A percentile compares a stretch with the other conserved stretches of the same genome.
Conservation (phyloP, 2,888 invertebrate genomes). For the Mythimna albipuncta region DNA sequence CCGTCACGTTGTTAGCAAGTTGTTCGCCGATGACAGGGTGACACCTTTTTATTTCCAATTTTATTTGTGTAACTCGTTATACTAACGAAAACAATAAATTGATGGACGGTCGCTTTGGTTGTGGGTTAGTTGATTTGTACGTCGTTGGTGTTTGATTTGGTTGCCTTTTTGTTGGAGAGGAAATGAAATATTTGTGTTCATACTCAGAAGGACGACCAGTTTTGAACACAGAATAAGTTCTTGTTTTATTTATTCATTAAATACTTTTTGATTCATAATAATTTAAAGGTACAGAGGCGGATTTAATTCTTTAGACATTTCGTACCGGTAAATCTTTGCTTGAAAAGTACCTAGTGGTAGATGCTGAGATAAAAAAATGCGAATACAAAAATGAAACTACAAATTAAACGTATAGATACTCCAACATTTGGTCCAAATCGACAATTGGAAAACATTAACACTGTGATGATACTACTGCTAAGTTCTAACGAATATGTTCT, state of each 20-base stretch:
- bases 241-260: not conserved
- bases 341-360: not conserved
- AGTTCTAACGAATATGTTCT: no score
- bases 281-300: not conserved
- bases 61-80: conserved; percentile 68
- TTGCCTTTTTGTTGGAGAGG: not conserved
- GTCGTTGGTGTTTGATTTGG: not conserved
- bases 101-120: conserved; percentile 50
- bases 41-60: conserved; percentile 67
- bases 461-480: no score
- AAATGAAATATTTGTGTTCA: not conserved
- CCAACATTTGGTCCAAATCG: no score
- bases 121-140: conserved; percentile 23
- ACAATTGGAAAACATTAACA: no score
- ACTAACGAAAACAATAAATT: conserved; percentile 67
- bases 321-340: not conserved
- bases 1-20: conserved; percentile 68
- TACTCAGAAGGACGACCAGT: no score
- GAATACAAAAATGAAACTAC: no score
- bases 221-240: no score
- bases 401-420: no score
- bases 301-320: not conserved
- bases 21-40: conserved; percentile 64
- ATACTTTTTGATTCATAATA: no score
- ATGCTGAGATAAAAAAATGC: not conserved